phyloP scores from a whole-genome alignment of 92 coral and sea anemone genomes.

The Desmophyllum pertusum region DNA sequence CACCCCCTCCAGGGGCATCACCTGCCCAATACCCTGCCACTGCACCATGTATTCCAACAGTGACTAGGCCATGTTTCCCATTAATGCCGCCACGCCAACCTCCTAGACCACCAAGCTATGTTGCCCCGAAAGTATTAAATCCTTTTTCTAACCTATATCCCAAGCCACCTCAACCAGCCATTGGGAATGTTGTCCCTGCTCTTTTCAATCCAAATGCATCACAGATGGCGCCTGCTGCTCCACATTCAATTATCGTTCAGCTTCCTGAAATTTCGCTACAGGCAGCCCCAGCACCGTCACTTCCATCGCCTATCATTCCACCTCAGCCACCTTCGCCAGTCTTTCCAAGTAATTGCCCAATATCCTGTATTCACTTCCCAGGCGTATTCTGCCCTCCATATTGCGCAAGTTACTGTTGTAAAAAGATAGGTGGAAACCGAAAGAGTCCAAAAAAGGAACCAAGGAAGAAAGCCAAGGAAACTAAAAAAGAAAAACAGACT shows the following conservation, averaged over 20 bases:
- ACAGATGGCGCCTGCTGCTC: conserved; percentile 1
- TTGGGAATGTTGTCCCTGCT: not conserved
- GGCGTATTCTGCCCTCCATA: conserved; percentile 71
- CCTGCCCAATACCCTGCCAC: not conserved
- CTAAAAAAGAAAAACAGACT: not conserved
- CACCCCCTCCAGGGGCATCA: conserved; percentile 13
- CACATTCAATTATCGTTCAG: conserved; percentile 37
- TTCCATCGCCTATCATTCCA: not conserved
- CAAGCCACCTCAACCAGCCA: not conserved
- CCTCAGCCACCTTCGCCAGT: not conserved
- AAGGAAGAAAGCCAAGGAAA: not conserved
- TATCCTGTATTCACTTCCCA: conserved; percentile 48
- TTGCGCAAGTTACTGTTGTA: conserved; percentile 73
- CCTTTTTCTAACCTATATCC: not conserved
- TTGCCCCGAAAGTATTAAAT: not conserved
- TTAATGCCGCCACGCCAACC: conserved; percentile 1
- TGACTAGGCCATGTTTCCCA: conserved; percentile 10
- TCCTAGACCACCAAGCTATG: conserved; percentile 1
- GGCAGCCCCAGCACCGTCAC: conserved; percentile 19
- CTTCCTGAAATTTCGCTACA: conserved; percentile 38
- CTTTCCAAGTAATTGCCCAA: conserved; percentile 40
- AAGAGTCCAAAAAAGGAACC: not conserved
- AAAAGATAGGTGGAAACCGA: conserved; percentile 23
- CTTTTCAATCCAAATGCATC: not conserved
- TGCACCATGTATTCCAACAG: conserved; percentile 29